Base-by-base conservation (phyloP, 2,113 vertebrate species). In the Aegotheles bennettii region DNA sequence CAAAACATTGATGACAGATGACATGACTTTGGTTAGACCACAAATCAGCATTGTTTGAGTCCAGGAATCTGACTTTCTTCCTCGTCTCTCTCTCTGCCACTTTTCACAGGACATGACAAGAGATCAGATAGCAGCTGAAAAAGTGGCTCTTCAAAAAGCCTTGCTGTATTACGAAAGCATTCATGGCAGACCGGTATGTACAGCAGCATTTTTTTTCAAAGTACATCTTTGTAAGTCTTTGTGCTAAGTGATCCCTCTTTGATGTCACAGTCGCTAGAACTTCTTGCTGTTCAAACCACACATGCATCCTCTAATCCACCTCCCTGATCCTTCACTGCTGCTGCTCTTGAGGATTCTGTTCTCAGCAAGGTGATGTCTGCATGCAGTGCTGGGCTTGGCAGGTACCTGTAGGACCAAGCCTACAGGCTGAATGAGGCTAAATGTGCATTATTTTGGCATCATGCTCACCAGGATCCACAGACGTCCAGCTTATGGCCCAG, bases 161-260 rank as follows among this genome's bases (percentile, higher is more conserved):
- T 98, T 99, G n/a, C 96, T 99, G 21, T 98, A 98, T 96, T 99
- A 99, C 1, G 99, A 99, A 97, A 98, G 98, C 97, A 99, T 99
- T 61, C 99, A 99, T 4, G 99, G 99, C 40, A 98, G 99, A 97
- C 99, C 99, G 29, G 99, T 99, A 97, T 87, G 99, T 98, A 59
- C 23, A 71, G 57, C 38, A 50, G 25, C 4, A 1, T 33, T 48
- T 63, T 21, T 40, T 21, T 48, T 36, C 31, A 4, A 65, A 85
- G 16, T 79, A 9, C 29, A 21, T 28, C 60, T 83, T 85, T 23
- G 5, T 71, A 2, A 36, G 50, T 80, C 57, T 88, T 82, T 81
- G 33, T 73, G 25, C 23, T 74, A 78, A 85, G 45, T 68, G 31
- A 61, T 87, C 24, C 24, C 33, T 38, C 31, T 67, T 48, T 73